phyloP scores from a whole-genome alignment of 2,113 vertebrate genomes.

The Tachysurus vachellii region DNA sequence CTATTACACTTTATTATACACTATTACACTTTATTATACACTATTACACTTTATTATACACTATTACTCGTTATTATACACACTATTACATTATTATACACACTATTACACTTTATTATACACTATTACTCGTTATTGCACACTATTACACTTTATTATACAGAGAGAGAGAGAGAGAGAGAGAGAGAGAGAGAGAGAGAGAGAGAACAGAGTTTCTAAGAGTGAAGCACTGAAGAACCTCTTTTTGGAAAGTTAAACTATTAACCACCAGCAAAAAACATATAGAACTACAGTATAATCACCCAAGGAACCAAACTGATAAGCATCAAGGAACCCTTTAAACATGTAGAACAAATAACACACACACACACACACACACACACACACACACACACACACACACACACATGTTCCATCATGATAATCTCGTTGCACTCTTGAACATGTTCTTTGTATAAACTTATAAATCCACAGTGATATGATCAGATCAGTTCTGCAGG shows the following conservation, averaged over 20 bases:
- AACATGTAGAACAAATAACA: not conserved
- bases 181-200: no score
- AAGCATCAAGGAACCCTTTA: not conserved
- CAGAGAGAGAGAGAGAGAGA: no score
- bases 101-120: no score
- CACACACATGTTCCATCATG: not conserved
- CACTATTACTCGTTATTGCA: no score
- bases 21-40: no score
- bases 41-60: no score
- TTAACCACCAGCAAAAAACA: not conserved
- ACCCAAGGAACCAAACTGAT: not conserved
- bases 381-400: constrained; percentile 3
- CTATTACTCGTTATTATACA: no score
- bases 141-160: no score
- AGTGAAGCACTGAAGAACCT: not conserved
- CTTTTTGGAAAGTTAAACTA: not conserved
- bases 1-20: no score
- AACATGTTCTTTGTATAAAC: not conserved
- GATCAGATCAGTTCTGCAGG: not conserved
- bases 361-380: not conserved
- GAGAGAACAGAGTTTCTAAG: not conserved
- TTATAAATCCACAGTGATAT: not conserved
- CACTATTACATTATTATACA: no score
- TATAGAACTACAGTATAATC: not conserved
- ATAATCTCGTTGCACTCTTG: not conserved